Base-by-base conservation (phyloP, 2,113 vertebrate species). In the Asarcornis scutulata region DNA sequence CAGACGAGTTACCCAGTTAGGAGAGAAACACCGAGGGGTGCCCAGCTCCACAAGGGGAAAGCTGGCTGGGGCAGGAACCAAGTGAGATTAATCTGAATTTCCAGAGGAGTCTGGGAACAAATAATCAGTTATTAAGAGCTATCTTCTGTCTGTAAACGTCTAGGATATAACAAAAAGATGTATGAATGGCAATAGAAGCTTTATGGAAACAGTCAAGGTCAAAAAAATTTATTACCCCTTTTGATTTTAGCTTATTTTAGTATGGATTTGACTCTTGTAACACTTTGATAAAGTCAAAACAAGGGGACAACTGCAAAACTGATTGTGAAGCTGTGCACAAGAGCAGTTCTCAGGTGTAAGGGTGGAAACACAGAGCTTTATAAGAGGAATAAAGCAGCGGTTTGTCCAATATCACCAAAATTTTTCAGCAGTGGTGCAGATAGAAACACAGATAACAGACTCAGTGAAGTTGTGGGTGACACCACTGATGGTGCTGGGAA, bases 161-260 rank as follows among this genome's bases (percentile, higher is more conserved):
- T 56, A 3, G 27, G 12, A 2, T 3, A 2, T 8, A 6, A 3
- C 40, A 7, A 6, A 4, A 23, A 17, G 72, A 2, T 9, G 81
- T 0, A 2, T 3, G 0, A 48, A 21, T 0, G 10, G 1, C 48
- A 1, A 10, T 23, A 1, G 78, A 27, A 12, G 59, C 25, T 9
- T 3, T 2, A 5, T 1, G 38, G 5, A 7, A 9, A 10, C 17
- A 5, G 58, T 17, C 7, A 50, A 5, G 21, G 40, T 9, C 20
- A 2, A 50, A 13, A 14, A 58, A 11, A 6, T 44, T 6, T 32
- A 1, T 14, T 26, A 13, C 18, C 17, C 20, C 44, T 56, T 13
- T 4, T 3, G 12, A 5, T 27, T 42, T 27, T 34, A 20, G 32
- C 8, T 23, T 10, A 3, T n/a, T 16, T 22, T 27, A 31, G 36